Evolutionary conservation across 2,113 vertebrate genomes (phyloP).

Genomic region (Siphamia tubifer): DNA sequence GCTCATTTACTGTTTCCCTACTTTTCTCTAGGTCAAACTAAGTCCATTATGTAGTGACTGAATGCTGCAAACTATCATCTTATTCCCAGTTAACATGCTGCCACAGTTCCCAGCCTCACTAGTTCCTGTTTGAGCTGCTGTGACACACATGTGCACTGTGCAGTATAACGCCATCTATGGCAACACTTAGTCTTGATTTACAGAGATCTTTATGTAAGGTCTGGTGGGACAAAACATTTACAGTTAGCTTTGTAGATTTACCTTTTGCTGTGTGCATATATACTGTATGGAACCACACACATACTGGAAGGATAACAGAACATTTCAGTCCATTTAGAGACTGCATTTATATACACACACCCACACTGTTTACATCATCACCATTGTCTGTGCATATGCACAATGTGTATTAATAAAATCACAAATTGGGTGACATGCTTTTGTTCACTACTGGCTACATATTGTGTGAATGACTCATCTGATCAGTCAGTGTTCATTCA

Average conservation of each 20-base stretch:
- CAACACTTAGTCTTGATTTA: not conserved
- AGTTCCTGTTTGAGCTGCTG: not conserved
- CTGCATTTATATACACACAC: no score
- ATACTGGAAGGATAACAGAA: no score
- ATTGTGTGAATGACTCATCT: not conserved
- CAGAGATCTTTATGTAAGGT: not conserved
- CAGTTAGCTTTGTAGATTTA: no score
- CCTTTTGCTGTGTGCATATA: no score
- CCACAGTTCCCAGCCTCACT: not conserved
- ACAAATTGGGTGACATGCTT: not conserved
- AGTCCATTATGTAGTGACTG: not conserved
- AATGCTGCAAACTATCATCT: not conserved
- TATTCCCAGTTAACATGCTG: not conserved
- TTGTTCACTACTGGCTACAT: not conserved
- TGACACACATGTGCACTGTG: not conserved
- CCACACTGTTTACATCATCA: no score
- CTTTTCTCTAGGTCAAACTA: not conserved
- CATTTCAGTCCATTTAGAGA: no score
- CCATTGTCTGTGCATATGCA: no score
- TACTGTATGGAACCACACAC: no score
- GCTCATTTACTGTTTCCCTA: conserved; percentile 34
- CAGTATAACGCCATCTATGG: not conserved
- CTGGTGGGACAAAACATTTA: not conserved
- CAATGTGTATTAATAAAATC: not conserved
- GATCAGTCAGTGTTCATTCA: not conserved